A percentile compares a stretch with the other conserved stretches of the same genome.
Conservation (phyloP, 2,797 vertebrate genomes). For the Phrynocephalus forsythii region DNA sequence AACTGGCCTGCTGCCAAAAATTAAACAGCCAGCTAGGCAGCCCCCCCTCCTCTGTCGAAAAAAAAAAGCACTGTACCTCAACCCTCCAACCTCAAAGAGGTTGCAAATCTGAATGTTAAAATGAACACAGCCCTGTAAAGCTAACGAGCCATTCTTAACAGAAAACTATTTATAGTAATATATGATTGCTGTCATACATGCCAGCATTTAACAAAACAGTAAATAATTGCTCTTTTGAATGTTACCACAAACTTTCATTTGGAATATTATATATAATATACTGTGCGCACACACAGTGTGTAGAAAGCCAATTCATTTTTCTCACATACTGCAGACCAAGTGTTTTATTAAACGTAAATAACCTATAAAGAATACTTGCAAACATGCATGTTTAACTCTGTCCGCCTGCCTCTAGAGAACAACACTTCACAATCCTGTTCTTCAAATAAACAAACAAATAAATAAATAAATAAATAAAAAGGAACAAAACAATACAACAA, state of each 20-base stretch:
- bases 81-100: slow-evolving; percentile 72
- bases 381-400: neutral
- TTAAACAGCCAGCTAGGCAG: slow-evolving; percentile 56
- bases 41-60: neutral
- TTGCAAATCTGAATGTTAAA: slow-evolving; percentile 80
- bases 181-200: slow-evolving; percentile 68
- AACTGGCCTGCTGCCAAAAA: slow-evolving; percentile 86
- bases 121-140: slow-evolving; percentile 66
- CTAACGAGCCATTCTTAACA: slow-evolving; percentile 79
- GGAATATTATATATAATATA: slow-evolving; percentile 55
- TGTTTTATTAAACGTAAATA: slow-evolving; percentile 59
- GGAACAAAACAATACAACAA: too few relatives aligned
- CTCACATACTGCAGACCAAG: slow-evolving; percentile 54
- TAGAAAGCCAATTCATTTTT: slow-evolving; percentile 53
- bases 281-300: neutral
- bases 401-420: neutral
- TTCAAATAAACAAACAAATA: too few relatives aligned
- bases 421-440: neutral
- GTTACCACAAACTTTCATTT: slow-evolving; percentile 77
- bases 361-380: slow-evolving; percentile 45
- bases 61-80: slow-evolving; percentile 51
- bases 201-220: slow-evolving; percentile 77
- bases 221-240: slow-evolving; percentile 81
- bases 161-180: slow-evolving; percentile 77
- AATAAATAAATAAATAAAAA: too few relatives aligned